phyloP scores from a whole-genome alignment of 2,888 invertebrate species.

The Nomada fucata region DNA sequence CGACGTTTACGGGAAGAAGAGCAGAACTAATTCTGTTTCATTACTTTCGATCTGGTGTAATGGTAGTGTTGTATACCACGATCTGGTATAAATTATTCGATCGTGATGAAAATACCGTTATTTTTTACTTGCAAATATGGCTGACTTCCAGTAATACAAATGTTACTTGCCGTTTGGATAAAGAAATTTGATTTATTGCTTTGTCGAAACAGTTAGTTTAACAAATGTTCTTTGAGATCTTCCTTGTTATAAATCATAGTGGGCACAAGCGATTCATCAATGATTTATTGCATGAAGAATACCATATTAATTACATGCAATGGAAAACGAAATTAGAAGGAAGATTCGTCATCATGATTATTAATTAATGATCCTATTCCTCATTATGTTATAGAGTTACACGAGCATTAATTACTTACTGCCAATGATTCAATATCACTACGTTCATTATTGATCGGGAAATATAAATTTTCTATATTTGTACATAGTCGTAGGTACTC shows the following conservation, averaged over 20 bases:
- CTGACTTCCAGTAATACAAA: not conserved
- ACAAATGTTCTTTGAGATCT: not conserved
- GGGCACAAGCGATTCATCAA: not conserved
- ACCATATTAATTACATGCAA: not conserved
- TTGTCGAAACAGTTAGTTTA: not conserved
- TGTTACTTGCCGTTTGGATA: not conserved
- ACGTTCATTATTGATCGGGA: too few relatives aligned
- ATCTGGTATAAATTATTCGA: not conserved
- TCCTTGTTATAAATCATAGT: not conserved
- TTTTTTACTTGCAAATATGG: not conserved
- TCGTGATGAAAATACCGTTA: not conserved
- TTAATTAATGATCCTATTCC: too few relatives aligned
- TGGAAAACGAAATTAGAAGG: too few relatives aligned
- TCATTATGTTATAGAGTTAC: too few relatives aligned
- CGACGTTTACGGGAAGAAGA: constrained; percentile 8
- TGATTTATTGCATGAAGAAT: not conserved
- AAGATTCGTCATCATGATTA: too few relatives aligned
- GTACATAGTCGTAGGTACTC: too few relatives aligned
- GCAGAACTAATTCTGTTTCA: not conserved
- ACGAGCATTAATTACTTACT: too few relatives aligned
- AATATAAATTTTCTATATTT: too few relatives aligned
- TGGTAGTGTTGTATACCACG: not conserved
- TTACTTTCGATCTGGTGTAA: not conserved
- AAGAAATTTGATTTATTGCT: not conserved
- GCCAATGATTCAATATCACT: too few relatives aligned